These are phyloP conservation scores for Myripristis murdjan DNA, from an alignment of 2,797 vertebrate species.

Conservation along the genomic window DNA sequence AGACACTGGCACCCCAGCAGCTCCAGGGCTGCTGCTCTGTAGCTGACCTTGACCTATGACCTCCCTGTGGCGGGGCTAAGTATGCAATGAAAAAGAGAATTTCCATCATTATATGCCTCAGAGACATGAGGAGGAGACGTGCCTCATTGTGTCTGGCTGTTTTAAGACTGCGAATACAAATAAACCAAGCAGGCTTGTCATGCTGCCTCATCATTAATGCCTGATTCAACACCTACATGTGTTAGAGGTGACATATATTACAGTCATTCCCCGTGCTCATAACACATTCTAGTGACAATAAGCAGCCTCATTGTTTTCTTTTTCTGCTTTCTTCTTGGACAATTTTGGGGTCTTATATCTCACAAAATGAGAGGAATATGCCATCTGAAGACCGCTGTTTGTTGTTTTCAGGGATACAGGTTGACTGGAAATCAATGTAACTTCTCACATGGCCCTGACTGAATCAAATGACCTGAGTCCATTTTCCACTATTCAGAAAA, in stretches of 20 bases:
- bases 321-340: no score
- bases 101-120: neutral
- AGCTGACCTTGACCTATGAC: slow-evolving; percentile 29
- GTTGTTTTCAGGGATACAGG: no score
- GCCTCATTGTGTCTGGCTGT: neutral
- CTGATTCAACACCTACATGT: neutral
- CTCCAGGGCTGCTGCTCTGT: no score
- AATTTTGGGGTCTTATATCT: no score
- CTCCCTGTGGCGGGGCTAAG: neutral
- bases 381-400: no score
- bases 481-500: neutral
- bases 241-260: no score
- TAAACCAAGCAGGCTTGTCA: neutral
- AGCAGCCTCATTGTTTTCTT: no score
- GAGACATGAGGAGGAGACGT: neutral
- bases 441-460: no score
- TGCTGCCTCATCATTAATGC: neutral
- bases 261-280: no score
- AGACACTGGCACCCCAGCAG: neutral
- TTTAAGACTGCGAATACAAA: no score
- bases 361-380: no score
- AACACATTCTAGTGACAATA: no score
- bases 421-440: neutral
- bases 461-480: neutral
- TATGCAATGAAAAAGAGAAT: neutral